Base-by-base conservation (phyloP, 2,888 invertebrate genomes). In the Hypomecis atomaria region DNA sequence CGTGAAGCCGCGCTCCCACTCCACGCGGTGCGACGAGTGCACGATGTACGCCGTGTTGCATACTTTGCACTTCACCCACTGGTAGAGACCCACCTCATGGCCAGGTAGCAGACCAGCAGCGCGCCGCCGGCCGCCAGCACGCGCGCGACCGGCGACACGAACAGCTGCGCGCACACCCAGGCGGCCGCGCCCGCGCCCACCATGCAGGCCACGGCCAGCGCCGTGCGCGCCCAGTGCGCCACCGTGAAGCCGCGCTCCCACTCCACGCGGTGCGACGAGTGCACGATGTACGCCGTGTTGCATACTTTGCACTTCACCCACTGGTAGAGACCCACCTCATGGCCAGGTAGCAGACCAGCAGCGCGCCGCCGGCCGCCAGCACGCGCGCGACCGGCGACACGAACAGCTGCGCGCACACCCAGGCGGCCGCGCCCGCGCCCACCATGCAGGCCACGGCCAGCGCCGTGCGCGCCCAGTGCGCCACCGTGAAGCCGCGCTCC, bases 171-270 rank as follows among this genome's bases (percentile, higher is more conserved):
- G 57, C 95, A 93, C 49, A 96, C 94, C 96, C 97, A 97, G 38
- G 97, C 96, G 36, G 94, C 95, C 36, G 96, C 96, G 13, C 95
- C 95, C 23, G 96, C 95, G 57, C 95, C 94, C 82, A 96, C 96
- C 95, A 97, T 96, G 68, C 95, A 93, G 9, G 96, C 96, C 63
- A 97, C 96, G 68, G 96, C 94, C 61, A 96, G 95, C 40, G 96
- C 95, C 9, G 97, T 97, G 86, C 97, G 96, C 71, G 96, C 92
- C 97, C 97, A 97, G 88, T 97, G 97, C 74, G 95, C 94, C 44
- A 96, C 93, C 33, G 97, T 97, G 85, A 97, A 96, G 42, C 97
- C 96, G 77, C 95, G 95, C 83, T 96, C 96, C 97, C 97, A 97
- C 73, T 96, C 96, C 84, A 97, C 94, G 78, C 95, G 95, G 79